phyloP scores from a whole-genome alignment of 2,797 vertebrate genomes.

The Lithobates pipiens region DNA sequence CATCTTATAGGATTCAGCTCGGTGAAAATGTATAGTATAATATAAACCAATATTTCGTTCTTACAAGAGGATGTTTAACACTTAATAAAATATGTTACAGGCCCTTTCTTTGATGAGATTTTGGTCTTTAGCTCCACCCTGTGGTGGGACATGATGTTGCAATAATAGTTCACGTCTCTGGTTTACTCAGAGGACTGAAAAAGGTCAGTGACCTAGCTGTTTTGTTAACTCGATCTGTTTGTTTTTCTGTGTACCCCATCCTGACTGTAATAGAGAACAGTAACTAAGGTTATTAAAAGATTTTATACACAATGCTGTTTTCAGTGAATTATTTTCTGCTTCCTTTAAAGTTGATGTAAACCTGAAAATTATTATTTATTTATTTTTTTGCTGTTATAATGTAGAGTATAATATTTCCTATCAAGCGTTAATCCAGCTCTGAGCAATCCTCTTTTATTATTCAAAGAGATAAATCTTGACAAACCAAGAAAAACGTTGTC shows the following conservation, averaged over 20 bases:
- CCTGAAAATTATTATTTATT: no score
- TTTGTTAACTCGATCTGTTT: slow-evolving; percentile 14
- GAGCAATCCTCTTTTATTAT: no score
- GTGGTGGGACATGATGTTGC: slow-evolving; percentile 8
- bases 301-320: slow-evolving; percentile 40
- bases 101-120: neutral
- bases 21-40: neutral
- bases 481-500: no score
- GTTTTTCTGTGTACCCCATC: slow-evolving; percentile 14
- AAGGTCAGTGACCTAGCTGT: slow-evolving; percentile 20
- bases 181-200: neutral
- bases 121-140: slow-evolving; percentile 13
- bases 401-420: no score
- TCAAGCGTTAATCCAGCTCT: no score
- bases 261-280: slow-evolving; percentile 31
- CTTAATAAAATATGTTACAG: slow-evolving; percentile 23
- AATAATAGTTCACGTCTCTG: slow-evolving; percentile 9
- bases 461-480: no score
- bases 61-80: slow-evolving; percentile 9
- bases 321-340: neutral
- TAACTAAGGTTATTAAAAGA: slow-evolving; percentile 54
- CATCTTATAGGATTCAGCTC: neutral
- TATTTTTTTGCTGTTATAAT: no score
- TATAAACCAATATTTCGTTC: neutral
- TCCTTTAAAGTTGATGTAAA: no score